Evolutionary conservation across 1,140 invertebrate species (phyloP).

Genomic region (Brachionus angularis): DNA sequence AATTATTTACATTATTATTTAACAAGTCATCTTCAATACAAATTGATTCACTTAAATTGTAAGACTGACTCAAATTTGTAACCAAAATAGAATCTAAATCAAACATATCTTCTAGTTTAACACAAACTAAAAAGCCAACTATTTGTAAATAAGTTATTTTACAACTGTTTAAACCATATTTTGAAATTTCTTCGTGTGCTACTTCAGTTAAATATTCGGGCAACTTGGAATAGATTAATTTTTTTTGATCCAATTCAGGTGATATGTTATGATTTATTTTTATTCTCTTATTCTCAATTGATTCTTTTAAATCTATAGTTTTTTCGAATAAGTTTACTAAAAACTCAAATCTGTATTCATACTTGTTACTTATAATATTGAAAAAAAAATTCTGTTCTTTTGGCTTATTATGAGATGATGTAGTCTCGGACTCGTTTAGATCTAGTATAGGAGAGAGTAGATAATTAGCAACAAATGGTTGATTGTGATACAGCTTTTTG

Average conservation of each 20-base stretch:
- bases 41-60: constrained; percentile 63
- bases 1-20: too few relatives aligned
- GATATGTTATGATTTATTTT: constrained; percentile 50
- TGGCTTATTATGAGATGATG: too few relatives aligned
- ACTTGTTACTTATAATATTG: too few relatives aligned
- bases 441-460: too few relatives aligned
- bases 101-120: not conserved
- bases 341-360: constrained; percentile 10
- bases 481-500: too few relatives aligned
- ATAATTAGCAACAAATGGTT: too few relatives aligned
- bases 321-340: constrained; percentile 30
- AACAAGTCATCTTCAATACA: constrained; percentile 59
- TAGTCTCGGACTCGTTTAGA: too few relatives aligned
- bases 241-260: constrained; percentile 49
- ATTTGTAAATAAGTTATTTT: constrained; percentile 71
- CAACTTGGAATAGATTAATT: constrained; percentile 55
- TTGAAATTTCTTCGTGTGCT: constrained; percentile 66
- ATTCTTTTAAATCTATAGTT: constrained; percentile 43
- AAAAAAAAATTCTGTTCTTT: too few relatives aligned
- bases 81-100: not conserved
- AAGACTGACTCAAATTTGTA: not conserved
- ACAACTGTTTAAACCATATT: constrained; percentile 66
- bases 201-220: constrained; percentile 63
- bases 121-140: constrained; percentile 47
- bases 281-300: constrained; percentile 60